Conservation (phyloP, 2,888 invertebrate genomes). For the Cephus nigrinus region DNA sequence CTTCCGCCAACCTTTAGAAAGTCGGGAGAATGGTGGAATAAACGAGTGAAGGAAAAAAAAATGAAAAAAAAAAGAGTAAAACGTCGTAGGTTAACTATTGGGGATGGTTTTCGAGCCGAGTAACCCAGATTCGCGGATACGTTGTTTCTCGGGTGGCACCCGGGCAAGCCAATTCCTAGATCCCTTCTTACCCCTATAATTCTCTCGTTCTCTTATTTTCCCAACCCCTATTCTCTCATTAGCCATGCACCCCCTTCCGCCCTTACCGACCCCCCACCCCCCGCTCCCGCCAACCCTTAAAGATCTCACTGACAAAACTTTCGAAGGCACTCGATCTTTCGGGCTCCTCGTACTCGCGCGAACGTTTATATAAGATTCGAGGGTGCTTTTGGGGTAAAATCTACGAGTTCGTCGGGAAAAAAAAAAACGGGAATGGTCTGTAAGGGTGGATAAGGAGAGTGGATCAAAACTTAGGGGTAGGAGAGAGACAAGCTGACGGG, state of each 20-base stretch:
- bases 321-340: not conserved
- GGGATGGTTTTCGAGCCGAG: not conserved
- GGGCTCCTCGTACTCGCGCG: not conserved
- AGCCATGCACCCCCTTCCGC: not conserved
- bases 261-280: not conserved
- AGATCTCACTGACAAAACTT: not conserved
- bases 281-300: not conserved
- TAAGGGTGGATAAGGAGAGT: not conserved
- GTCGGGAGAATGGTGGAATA: not conserved
- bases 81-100: slow-evolving; percentile 20
- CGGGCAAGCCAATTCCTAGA: slow-evolving; percentile 12
- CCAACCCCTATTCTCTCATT: not conserved
- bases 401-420: not conserved
- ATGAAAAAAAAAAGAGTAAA: not conserved
- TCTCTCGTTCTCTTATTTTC: not conserved
- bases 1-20: not conserved
- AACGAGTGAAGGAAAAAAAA: not conserved
- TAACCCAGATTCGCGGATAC: slow-evolving; percentile 11
- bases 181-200: slow-evolving; percentile 6
- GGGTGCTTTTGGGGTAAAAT: not conserved
- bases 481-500: not conserved
- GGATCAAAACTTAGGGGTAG: not conserved
- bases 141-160: slow-evolving; percentile 2
- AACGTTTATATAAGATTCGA: not conserved
- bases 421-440: not conserved